Conservation (phyloP, 1,140 invertebrate genomes). For the Drosophila asahinai region DNA sequence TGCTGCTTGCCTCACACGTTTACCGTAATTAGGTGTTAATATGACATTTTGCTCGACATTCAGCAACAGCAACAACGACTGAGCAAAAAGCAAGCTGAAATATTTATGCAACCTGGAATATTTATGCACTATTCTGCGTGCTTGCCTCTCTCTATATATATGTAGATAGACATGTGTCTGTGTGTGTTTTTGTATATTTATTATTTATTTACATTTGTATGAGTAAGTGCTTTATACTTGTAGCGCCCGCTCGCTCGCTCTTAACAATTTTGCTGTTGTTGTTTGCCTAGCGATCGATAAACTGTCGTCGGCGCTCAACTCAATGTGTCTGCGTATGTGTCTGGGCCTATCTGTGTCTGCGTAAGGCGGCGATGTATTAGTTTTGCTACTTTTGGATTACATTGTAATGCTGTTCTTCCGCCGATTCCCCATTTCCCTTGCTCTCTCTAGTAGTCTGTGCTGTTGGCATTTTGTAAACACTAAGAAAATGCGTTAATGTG, state of each 20-base stretch:
- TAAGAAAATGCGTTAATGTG: constrained; percentile 28
- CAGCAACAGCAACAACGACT: constrained; percentile 21
- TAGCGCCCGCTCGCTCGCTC: constrained; percentile 29
- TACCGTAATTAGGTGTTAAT: constrained; percentile 77
- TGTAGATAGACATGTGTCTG: neutral
- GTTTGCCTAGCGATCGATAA: constrained; percentile 71
- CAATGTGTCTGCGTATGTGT: constrained; percentile 36
- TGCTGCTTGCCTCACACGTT: constrained; percentile 30
- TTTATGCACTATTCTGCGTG: constrained; percentile 40
- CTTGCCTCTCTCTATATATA: neutral
- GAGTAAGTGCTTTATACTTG: constrained; percentile 40
- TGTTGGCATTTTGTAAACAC: constrained; percentile 44
- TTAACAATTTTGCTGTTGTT: constrained; percentile 34
- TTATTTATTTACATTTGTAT: constrained; percentile 50
- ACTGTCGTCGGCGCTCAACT: constrained; percentile 49
- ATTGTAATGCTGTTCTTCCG: constrained; percentile 63
- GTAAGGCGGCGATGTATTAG: constrained; percentile 15
- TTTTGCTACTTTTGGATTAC: constrained; percentile 52
- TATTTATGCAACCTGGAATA: constrained; percentile 74
- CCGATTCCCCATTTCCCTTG: constrained; percentile 8
- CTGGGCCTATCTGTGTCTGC: constrained; percentile 35
- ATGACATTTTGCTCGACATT: constrained; percentile 69
- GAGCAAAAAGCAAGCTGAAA: constrained; percentile 47
- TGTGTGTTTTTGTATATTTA: constrained; percentile 46
- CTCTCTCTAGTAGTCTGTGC: neutral